These are phyloP conservation scores for Psilopogon haemacephalus DNA, from an alignment of 2,113 vertebrate species.

Conservation along the genomic window DNA sequence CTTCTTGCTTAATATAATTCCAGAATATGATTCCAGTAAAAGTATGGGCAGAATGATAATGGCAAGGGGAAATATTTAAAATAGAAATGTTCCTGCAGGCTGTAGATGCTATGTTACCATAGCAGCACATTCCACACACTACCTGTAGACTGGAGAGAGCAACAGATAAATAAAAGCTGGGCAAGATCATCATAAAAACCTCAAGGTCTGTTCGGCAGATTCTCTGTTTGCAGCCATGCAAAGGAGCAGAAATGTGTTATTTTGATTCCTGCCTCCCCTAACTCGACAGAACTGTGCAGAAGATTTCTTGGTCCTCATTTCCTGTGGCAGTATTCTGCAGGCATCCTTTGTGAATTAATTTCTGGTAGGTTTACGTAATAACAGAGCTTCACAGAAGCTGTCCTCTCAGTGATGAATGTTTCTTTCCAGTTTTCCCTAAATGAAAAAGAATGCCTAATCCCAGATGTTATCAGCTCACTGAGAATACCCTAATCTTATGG, in stretches of 20 bases:
- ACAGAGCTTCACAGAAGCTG: slow-evolving; percentile 36
- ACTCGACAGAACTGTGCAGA: not conserved
- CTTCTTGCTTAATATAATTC: not conserved
- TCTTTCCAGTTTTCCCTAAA: slow-evolving; percentile 40
- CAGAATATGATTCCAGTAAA: not conserved
- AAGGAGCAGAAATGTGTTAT: not conserved
- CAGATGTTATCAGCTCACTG: slow-evolving; percentile 22
- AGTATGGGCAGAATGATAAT: not conserved
- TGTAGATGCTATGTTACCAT: not conserved
- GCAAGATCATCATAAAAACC: not conserved
- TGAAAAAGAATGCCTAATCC: slow-evolving; percentile 35
- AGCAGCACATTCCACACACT: not conserved
- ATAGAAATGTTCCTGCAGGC: not conserved
- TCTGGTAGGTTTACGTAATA: slow-evolving; percentile 62
- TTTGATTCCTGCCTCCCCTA: not conserved
- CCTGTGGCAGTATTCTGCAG: not conserved
- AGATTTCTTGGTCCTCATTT: slow-evolving; percentile 33
- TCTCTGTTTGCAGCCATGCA: not conserved
- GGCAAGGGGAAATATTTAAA: not conserved
- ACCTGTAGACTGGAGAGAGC: not conserved
- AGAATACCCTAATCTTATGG: slow-evolving; percentile 18
- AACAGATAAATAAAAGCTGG: slow-evolving; percentile 10
- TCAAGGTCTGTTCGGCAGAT: not conserved
- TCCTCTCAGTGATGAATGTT: slow-evolving; percentile 17
- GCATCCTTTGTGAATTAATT: slow-evolving; percentile 59